Evolutionary conservation across 2,888 invertebrate genomes (phyloP), one percentile per base, ranked within the genome.

Genomic region (Slavum lentiscoides): DNA sequence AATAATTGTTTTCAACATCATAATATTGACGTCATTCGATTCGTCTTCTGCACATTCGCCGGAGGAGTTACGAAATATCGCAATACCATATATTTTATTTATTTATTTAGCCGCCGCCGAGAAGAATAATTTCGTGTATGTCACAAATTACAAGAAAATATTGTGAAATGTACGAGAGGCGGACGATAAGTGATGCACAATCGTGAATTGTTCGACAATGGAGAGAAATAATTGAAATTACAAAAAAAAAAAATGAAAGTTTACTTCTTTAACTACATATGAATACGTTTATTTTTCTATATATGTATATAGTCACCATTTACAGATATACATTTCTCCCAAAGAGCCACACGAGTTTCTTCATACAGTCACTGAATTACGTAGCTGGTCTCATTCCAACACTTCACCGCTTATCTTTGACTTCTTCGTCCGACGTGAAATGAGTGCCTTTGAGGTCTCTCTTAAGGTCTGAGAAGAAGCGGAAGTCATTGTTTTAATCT

Each of bases 141-240:
- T 43, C 43, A 9, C 43, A 9, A 43, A 43, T 43, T 43, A 43
- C 43, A 43, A 43, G 7, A 43, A 43, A 30, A 30, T 30, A 30
- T 30, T n/a, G 4, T 30, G 1, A 30, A 30, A 30, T 53, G 3
- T 64, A 37, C 64, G 64, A 64, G 37, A 37, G 64, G 64, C 64
- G 37, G 37, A 64, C 37, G 37, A 30, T 37, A 30, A 64, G 37
- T 64, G 37, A 17, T 30, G 4, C 30, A 30, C 30, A 4, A 30
- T 30, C 30, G 30, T 30, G 30, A 30, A 30, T 30, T 30, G 37
- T 64, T 64, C 64, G 11, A 37, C 30, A 64, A 64, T 37, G 37
- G 15, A 62, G 64, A 64, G 37, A 64, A 37, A 64, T 37, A 64
- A 64, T 64, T 64, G 64, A 64, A 64, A 64, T 64, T n/a, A n/a